Evolutionary conservation across 2,888 invertebrate genomes (phyloP).

Genomic region (Galeruca laticollis): DNA sequence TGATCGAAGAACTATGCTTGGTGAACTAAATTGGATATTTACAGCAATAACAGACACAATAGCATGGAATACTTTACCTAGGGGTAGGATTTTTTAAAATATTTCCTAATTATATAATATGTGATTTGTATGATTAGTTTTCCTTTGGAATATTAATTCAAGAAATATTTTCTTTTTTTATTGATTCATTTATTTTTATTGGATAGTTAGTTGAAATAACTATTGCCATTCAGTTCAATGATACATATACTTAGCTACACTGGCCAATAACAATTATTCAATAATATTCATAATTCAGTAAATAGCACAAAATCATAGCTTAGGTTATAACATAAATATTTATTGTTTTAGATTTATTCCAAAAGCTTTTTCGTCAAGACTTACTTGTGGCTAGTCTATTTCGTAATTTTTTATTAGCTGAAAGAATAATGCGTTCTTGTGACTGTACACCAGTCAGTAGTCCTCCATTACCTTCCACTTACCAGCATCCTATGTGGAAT

Average conservation of each 20-base stretch:
- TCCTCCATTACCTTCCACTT: constrained; percentile 92
- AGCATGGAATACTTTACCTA: constrained; percentile 96
- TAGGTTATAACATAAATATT: neutral
- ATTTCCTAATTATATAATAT: too few species aligned
- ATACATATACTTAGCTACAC: too few species aligned
- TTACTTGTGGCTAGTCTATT: constrained; percentile 97
- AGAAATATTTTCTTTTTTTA: too few species aligned
- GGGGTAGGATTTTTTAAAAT: constrained; percentile 73
- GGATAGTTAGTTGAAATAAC: too few species aligned
- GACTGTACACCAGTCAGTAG: constrained; percentile 97
- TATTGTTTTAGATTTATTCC: constrained; percentile 82
- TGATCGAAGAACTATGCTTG: constrained; percentile 96
- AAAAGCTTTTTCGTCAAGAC: constrained; percentile 97
- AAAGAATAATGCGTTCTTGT: constrained; percentile 94
- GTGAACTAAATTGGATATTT: constrained; percentile 99
- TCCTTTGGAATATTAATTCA: too few species aligned
- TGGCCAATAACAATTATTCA: too few species aligned
- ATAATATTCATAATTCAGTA: too few species aligned
- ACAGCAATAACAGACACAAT: constrained; percentile 99
- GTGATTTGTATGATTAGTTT: too few species aligned
- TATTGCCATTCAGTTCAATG: too few species aligned
- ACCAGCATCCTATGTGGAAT: constrained; percentile 92
- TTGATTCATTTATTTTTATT: too few species aligned
- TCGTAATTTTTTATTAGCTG: constrained; percentile 96
- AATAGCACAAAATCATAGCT: too few species aligned